Percentiles rank a stretch among this genome's conserved stretches.
These are phyloP conservation scores for Acarapis woodi DNA, from an alignment of 1,140 invertebrate genomes.

Conservation along the genomic window DNA sequence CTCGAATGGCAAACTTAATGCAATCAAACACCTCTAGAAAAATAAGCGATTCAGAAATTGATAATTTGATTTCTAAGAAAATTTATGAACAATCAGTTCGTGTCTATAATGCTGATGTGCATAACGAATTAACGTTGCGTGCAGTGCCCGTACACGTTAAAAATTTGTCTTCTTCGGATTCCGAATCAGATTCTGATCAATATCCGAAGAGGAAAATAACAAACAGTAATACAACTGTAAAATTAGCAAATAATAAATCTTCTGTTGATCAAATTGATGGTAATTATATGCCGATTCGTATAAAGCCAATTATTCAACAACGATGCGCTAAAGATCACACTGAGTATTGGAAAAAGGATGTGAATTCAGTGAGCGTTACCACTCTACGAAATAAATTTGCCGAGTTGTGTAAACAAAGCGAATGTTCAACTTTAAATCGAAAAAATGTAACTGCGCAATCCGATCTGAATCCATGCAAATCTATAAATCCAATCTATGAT, in stretches of 20 bases:
- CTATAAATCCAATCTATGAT: too few species aligned
- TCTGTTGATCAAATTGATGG: conserved; percentile 7
- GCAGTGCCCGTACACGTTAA: conserved; percentile 11
- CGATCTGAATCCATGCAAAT: too few species aligned
- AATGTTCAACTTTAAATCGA: background rate
- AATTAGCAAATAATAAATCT: conserved; percentile 1
- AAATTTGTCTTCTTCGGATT: background rate
- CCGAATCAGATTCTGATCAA: conserved; percentile 7
- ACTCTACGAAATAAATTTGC: conserved; percentile 17
- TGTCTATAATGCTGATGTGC: conserved; percentile 16
- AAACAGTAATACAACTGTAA: conserved; percentile 1
- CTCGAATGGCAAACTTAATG: too few species aligned
- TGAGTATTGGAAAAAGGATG: conserved; percentile 15
- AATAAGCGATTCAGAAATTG: conserved; percentile 15
- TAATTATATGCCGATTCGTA: background rate
- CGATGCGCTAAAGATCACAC: conserved; percentile 7
- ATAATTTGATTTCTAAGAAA: conserved; percentile 17
- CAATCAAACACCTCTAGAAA: conserved; percentile 6
- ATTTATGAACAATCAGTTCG: conserved; percentile 20
- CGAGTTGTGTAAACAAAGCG: background rate
- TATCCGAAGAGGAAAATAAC: conserved; percentile 5
- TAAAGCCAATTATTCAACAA: background rate
- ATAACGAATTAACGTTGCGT: conserved; percentile 9
- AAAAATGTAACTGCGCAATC: background rate
- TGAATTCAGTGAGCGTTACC: conserved; percentile 20